Percentiles rank a stretch among this genome's conserved stretches.
These are phyloP conservation scores for Mycteria americana DNA, from an alignment of 2,797 vertebrate genomes.

Conservation along the genomic window DNA sequence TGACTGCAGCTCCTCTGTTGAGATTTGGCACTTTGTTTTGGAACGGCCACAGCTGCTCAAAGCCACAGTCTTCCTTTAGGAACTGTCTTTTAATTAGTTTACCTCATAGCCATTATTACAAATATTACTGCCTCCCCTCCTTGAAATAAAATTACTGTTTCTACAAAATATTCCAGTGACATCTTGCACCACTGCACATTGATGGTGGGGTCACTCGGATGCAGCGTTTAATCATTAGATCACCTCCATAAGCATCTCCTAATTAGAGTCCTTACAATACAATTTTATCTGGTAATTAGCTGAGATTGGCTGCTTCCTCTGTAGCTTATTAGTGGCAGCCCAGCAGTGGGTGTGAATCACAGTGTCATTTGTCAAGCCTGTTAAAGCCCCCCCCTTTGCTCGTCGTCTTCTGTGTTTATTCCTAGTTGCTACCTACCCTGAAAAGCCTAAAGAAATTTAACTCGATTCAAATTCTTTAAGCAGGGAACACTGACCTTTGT, in stretches of 20 bases:
- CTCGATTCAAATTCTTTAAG: constrained; percentile 47
- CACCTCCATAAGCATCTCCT: constrained; percentile 91
- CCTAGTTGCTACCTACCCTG: constrained; percentile 59
- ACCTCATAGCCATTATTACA: constrained; percentile 95
- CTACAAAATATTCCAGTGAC: constrained; percentile 80
- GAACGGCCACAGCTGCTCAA: constrained; percentile 84
- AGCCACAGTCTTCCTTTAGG: constrained; percentile 84
- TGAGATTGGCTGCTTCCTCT: constrained; percentile 93
- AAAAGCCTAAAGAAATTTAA: constrained; percentile 62
- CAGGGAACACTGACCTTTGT: constrained; percentile 31
- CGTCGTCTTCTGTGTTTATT: constrained; percentile 66
- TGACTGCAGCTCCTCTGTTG: constrained; percentile 85
- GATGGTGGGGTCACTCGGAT: constrained; percentile 89
- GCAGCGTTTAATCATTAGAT: constrained; percentile 92
- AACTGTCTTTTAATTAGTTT: constrained; percentile 95
- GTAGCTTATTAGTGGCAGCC: constrained; percentile 88
- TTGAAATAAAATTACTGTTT: constrained; percentile 79
- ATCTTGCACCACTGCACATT: constrained; percentile 80
- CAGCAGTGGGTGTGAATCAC: constrained; percentile 87
- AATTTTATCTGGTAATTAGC: constrained; percentile 97
- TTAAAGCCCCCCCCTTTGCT: constrained; percentile 68
- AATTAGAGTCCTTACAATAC: constrained; percentile 95
- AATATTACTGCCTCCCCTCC: constrained; percentile 84
- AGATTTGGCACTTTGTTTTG: constrained; percentile 85
- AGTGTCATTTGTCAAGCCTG: constrained; percentile 86